A percentile compares a stretch with the other conserved stretches of the same genome.
Evolutionary conservation across 1,140 invertebrate genomes (phyloP).

Genomic region (Philopotamus ludificatus): DNA sequence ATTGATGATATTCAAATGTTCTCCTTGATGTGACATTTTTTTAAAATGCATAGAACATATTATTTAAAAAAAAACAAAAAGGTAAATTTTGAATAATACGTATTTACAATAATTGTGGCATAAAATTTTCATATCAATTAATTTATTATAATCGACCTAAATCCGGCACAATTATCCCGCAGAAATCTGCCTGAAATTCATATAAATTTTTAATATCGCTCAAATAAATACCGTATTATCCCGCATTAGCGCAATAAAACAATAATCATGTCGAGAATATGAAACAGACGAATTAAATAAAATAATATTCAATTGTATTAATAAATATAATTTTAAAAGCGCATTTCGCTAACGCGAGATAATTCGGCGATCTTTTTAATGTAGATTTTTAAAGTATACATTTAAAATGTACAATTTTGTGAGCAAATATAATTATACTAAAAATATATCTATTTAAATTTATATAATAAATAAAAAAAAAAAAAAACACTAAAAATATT

Average conservation of each 20-base stretch:
- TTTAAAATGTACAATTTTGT: too few relatives aligned
- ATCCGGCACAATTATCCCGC: constrained; percentile 25
- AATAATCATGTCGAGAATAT: neutral
- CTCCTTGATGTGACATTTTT: constrained; percentile 6
- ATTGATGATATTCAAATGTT: constrained; percentile 21
- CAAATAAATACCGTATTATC: neutral
- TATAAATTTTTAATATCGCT: neutral
- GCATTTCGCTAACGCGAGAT: too few relatives aligned
- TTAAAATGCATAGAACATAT: neutral
- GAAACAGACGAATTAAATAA: neutral
- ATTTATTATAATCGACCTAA: constrained; percentile 26
- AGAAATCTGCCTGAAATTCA: constrained; percentile 36
- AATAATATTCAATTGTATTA: neutral
- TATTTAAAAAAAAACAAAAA: constrained; percentile 15
- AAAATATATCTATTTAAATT: constrained; percentile 15
- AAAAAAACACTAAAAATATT: neutral
- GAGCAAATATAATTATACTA: constrained; percentile 38
- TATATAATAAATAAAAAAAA: neutral
- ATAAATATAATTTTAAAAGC: neutral
- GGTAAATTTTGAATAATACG: constrained; percentile 2
- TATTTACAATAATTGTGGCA: constrained; percentile 39
- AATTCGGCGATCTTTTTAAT: too few relatives aligned
- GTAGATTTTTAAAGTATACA: too few relatives aligned
- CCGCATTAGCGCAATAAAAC: neutral
- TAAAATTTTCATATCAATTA: constrained; percentile 29